Evolutionary conservation across 2,888 invertebrate genomes (phyloP), one percentile per base, ranked within the genome.

Genomic region (Heliconius charithonia): DNA sequence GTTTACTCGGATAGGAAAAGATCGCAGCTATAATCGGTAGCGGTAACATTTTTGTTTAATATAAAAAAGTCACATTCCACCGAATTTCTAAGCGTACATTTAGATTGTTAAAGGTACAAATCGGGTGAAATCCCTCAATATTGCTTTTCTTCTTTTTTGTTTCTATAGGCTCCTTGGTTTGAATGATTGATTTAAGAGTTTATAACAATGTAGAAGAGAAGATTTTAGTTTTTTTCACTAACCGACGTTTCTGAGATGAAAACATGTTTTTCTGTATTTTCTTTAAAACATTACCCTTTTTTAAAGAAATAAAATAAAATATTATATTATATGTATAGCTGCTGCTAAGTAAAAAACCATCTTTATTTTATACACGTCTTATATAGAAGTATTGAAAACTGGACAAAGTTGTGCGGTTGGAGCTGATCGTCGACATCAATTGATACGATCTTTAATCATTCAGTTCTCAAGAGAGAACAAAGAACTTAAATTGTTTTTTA

Each of bases 401-500:
- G 59, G n/a, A 66, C 27, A 62, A 79, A 75, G 75, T 76, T 79
- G 16, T 27, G 27, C 45, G 59, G 41, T 73, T 69, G 72, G 32
- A 75, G 65, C 37, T 65, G 72, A 69, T 79, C 63, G 63, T 16
- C 72, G 75, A 69, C 75, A 75, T 77, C 75, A 78, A 79, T 77
- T 79, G 75, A 69, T 51, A 51, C 56, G 77, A 76, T 81, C 63
- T 59, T 63, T 73, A 72, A 79, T 77, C 69, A 77, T 75, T 77
- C 72, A 59, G 32, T 69, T 72, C 73, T 79, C 75, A 25, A 70
- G 27, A 70, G 75, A 27, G 41, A 22, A 63, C 59, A 59, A n/a
- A 59, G 59, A 59, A 59, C 59, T 59, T 59, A 59, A n/a, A n/a
- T n/a, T 59, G 4, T 27, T 63, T 0, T 27, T 37, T 63, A 16